A percentile compares a stretch with the other conserved stretches of the same genome.
These are phyloP conservation scores for Python bivittatus DNA, from an alignment of 2,113 vertebrate species.

Conservation along the genomic window DNA sequence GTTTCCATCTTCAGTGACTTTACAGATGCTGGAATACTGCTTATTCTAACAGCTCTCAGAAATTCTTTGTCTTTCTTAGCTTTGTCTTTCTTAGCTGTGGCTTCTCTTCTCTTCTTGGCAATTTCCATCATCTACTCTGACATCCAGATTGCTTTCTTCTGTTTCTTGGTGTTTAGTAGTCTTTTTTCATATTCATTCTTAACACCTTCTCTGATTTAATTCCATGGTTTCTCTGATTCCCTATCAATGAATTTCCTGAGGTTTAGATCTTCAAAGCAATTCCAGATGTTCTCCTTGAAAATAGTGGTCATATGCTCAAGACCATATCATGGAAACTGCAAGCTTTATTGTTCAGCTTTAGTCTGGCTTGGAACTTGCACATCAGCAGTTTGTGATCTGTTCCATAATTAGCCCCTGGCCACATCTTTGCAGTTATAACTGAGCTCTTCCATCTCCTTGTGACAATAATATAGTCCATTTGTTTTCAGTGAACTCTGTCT, in stretches of 20 bases:
- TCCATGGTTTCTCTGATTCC: no score
- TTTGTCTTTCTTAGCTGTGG: background rate
- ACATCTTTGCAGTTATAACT: background rate
- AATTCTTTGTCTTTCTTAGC: background rate
- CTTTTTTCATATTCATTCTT: background rate
- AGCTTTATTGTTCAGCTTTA: background rate
- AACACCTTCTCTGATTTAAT: background rate
- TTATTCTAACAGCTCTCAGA: background rate
- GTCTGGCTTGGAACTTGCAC: background rate
- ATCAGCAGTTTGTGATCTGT: background rate
- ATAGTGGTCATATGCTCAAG: background rate
- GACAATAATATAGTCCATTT: background rate
- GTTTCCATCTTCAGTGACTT: background rate
- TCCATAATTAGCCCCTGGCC: background rate
- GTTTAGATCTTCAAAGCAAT: background rate
- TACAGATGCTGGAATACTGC: background rate
- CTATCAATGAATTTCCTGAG: background rate
- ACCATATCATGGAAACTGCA: background rate
- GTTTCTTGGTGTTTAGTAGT: background rate
- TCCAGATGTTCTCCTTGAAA: background rate
- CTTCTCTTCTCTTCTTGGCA: no score
- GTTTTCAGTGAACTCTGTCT: background rate
- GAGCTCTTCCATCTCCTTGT: background rate
- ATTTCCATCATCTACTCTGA: no score
- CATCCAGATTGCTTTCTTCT: background rate